Base-by-base conservation (phyloP, 2,797 vertebrate genomes). In the Manis pentadactyla region DNA sequence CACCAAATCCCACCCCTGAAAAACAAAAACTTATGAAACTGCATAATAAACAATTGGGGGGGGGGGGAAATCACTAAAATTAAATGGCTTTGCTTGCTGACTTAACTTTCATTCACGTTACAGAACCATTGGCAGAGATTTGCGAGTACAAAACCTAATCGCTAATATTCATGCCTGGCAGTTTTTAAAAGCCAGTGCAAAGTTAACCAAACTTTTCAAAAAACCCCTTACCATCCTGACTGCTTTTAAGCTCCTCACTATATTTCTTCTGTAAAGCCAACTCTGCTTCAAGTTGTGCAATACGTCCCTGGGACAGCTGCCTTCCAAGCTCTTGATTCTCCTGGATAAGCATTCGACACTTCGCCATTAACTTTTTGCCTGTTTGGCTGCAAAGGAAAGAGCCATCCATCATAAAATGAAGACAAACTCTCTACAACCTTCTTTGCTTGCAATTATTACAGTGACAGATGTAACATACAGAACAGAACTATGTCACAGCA, bases 371-470 rank as follows among this genome's bases (percentile, higher is more conserved):
- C 99, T 99, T 99, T 99, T 99, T 99, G 98, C 99, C 99, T 97
- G 99, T 99, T 99, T 99, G 99, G 99, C 99, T 99, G 99, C 98
- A 99, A 99, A 99, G 99, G 99, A 99, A 99, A 99, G 99, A 99
- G 99, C 99, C 99, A 99, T 98, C 99, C 99, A 99, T 99, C 99
- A 99, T 99, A 99, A 98, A 99, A 98, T 98, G 99, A 99, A 99
- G 97, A 98, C 1, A 97, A 98, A 98, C 46, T 95, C 97, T 97
- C 46, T 87, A 94, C 74, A 87, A 98, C 94, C 97, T 98, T 98
- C 97, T 98, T 97, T 97, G 97, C 86, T 96, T 96, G 98, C 95
- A 92, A 95, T 92, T 83, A 97, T 82, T 83, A 96, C 93, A 97
- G 97, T 91, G 83, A 93, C 55, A 97, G 97, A 97, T 97, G 81